These are phyloP conservation scores for Timandra comae DNA, from an alignment of 2,888 invertebrate species.

Conservation along the genomic window DNA sequence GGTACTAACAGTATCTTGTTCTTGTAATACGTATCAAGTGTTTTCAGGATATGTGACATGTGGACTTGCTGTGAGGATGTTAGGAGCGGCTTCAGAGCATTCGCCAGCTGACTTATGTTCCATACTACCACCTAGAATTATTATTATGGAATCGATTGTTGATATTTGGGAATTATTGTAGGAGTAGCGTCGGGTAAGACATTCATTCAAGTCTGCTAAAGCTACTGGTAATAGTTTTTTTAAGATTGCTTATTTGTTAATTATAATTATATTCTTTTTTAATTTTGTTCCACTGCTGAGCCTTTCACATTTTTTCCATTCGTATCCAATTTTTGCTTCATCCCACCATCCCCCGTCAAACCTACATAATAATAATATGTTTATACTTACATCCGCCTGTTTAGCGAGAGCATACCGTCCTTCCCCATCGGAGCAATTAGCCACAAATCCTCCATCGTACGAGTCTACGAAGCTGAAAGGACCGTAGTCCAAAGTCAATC, in stretches of 20 bases:
- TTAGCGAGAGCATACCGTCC: constrained; percentile 77
- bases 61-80: constrained; percentile 61
- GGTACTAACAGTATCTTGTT: constrained; percentile 63
- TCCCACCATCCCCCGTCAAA: too few relatives aligned
- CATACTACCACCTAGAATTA: constrained; percentile 70
- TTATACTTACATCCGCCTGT: constrained; percentile 73
- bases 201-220: too few relatives aligned
- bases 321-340: too few relatives aligned
- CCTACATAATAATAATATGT: too few relatives aligned
- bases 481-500: constrained; percentile 80
- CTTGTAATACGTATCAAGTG: constrained; percentile 65
- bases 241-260: too few relatives aligned
- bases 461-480: constrained; percentile 82
- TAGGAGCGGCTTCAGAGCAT: constrained; percentile 72
- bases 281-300: too few relatives aligned
- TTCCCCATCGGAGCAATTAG: constrained; percentile 80
- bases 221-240: too few relatives aligned
- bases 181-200: too few relatives aligned
- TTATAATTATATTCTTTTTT: too few relatives aligned
- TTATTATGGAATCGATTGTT: not conserved
- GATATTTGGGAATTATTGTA: not conserved
- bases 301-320: too few relatives aligned
- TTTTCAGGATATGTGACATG: constrained; percentile 61
- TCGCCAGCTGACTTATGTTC: constrained; percentile 79
- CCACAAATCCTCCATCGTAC: constrained; percentile 78